These are phyloP conservation scores for Podarcis siculus DNA, from an alignment of 2,797 vertebrate species.

Conservation along the genomic window DNA sequence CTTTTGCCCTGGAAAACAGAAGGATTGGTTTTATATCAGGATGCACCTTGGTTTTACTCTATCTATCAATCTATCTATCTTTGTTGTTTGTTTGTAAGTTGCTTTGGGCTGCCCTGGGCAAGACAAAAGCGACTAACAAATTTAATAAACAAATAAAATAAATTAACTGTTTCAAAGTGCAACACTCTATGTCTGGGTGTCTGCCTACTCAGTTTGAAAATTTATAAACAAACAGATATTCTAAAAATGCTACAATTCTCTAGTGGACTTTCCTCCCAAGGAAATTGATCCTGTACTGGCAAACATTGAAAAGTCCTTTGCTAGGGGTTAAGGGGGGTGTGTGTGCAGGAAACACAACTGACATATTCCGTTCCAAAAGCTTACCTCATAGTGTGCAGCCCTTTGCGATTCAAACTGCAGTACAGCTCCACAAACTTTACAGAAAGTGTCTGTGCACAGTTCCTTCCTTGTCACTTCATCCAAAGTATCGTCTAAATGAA, in stretches of 20 bases:
- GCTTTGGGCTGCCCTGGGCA: neutral
- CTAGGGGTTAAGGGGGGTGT: too few relatives aligned
- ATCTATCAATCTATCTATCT: too few relatives aligned
- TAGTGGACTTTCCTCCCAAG: neutral
- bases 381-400: conserved; percentile 88
- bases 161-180: neutral
- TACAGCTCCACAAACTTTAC: conserved; percentile 85
- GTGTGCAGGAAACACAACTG: neutral
- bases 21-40: conserved; percentile 2
- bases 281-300: neutral
- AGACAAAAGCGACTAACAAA: too few relatives aligned
- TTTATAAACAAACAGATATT: neutral
- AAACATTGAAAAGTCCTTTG: neutral
- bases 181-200: neutral
- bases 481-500: conserved; percentile 60
- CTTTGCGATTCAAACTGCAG: conserved; percentile 86
- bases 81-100: neutral
- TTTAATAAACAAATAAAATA: too few relatives aligned
- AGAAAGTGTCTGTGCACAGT: conserved; percentile 85
- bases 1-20: conserved; percentile 84
- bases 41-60: neutral
- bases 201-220: neutral
- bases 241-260: neutral
- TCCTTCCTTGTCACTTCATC: conserved; percentile 66
- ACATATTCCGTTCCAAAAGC: neutral